These are phyloP conservation scores for Mechanitis messenoides DNA, from an alignment of 2,888 invertebrate species.

Conservation along the genomic window DNA sequence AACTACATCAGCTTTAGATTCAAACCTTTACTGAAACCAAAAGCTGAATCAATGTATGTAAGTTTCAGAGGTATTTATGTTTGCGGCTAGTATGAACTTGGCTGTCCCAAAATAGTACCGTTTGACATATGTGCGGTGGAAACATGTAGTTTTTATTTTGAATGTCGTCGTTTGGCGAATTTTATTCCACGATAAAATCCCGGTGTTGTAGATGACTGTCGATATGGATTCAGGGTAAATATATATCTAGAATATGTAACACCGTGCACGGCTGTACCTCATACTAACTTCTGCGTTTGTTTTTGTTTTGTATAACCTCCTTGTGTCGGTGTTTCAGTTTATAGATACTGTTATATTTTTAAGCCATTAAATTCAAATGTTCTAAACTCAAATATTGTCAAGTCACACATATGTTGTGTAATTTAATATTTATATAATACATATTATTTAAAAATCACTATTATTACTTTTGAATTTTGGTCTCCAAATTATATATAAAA, in stretches of 20 bases:
- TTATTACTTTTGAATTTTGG: too few species aligned
- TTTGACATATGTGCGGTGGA: slow-evolving; percentile 71
- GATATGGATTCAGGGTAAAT: slow-evolving; percentile 71
- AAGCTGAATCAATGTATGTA: slow-evolving; percentile 31
- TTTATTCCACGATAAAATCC: slow-evolving; percentile 49
- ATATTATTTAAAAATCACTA: too few species aligned
- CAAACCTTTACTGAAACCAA: slow-evolving; percentile 34
- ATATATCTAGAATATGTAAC: slow-evolving; percentile 38
- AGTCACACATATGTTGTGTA: too few species aligned
- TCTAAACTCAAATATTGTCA: too few species aligned
- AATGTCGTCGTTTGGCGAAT: slow-evolving; percentile 57
- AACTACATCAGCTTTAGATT: slow-evolving; percentile 20
- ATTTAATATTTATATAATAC: too few species aligned
- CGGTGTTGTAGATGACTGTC: slow-evolving; percentile 52
- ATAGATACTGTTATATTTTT: not conserved
- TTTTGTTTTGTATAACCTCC: slow-evolving; percentile 67
- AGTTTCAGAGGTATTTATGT: slow-evolving; percentile 52
- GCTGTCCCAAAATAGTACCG: slow-evolving; percentile 69
- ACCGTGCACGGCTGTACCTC: slow-evolving; percentile 36
- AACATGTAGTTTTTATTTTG: slow-evolving; percentile 74
- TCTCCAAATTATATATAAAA: too few species aligned
- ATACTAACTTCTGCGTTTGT: slow-evolving; percentile 45
- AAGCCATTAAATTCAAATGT: not conserved
- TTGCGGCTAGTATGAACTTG: slow-evolving; percentile 66
- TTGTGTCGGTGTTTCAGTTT: slow-evolving; percentile 19